Evolutionary conservation across 2,888 invertebrate genomes (phyloP), one percentile per base, ranked within the genome.

Genomic region (Microctonus hyperodae): DNA sequence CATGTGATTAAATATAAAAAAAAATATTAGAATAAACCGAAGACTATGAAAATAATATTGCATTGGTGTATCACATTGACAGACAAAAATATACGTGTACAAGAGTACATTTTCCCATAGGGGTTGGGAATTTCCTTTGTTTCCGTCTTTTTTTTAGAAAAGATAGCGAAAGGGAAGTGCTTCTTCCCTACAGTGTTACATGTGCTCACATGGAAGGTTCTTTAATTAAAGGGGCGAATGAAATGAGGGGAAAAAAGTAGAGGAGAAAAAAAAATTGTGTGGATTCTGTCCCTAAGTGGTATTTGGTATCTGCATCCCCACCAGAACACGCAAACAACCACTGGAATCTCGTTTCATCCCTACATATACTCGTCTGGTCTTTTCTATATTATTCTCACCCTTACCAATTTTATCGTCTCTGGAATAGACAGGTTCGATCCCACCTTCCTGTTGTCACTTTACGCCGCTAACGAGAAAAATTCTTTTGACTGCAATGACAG

Each of bases 391-490:
- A 16, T 44, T 44, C 58, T 50, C 22, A 60, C 57, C 53, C 31
- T 50, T 64, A 31, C 25, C 61, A 33, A n/a, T 23, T 23, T 60
- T 40, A 64, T 40, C 56, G 51, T 51, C 28, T 50, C 57, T 70
- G 64, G 61, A 59, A 40, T 60, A 60, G 64, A 69, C 68, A 68
- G 48, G 35, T 66, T 56, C 70, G 59, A 69, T 68, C 61, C 88
- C 92, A 85, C 95, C 16, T 44, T n/a, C 6, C 20, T 95, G 92
- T 83, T 96, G 94, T 85, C 96, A 95, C 83, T 91, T 92, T 79
- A 88, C 88, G 51, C 94, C 93, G 81, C 94, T 89, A 74, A 90
- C 90, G 62, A 90, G 89, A 78, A 96, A 88, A 72, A 92, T 63
- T 67, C 63, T 59, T 67, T 63, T 67, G 67, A 67, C 57, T 66